Evolutionary conservation across 2,888 invertebrate species (phyloP).

Genomic region (Acanthosoma haemorrhoidale): DNA sequence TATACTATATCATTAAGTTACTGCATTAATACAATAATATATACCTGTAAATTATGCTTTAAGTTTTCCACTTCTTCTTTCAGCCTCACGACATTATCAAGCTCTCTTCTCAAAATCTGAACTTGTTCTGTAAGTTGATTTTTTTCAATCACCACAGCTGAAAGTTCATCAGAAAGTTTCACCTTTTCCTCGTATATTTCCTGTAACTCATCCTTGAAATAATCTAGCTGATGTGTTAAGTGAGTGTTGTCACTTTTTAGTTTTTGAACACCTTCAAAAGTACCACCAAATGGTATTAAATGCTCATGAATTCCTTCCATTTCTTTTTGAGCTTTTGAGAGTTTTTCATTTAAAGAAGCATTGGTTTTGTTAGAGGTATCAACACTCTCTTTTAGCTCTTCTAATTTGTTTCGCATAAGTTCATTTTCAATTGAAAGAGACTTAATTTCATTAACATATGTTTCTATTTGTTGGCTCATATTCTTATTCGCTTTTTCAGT

Average conservation of each 20-base stretch:
- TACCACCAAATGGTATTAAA: not conserved
- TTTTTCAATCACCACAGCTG: constrained; percentile 38
- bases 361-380: not conserved
- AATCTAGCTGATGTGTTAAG: not conserved
- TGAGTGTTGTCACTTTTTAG: constrained; percentile 19
- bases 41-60: constrained; percentile 28
- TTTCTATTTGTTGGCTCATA: not conserved
- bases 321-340: not conserved
- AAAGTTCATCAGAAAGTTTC: constrained; percentile 39
- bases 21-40: not conserved
- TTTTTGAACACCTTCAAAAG: not conserved
- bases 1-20: not conserved
- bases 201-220: constrained; percentile 17
- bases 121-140: constrained; percentile 42
- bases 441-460: constrained; percentile 4
- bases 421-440: constrained; percentile 23
- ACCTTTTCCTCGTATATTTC: constrained; percentile 21
- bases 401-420: constrained; percentile 8
- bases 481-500: not conserved
- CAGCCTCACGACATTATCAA: constrained; percentile 41
- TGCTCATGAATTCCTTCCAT: not conserved
- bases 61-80: constrained; percentile 43
- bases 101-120: constrained; percentile 43
- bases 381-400: not conserved
- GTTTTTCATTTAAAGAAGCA: not conserved